These are phyloP conservation scores for Staurois parvus DNA, from an alignment of 2,797 vertebrate genomes.

Conservation along the genomic window DNA sequence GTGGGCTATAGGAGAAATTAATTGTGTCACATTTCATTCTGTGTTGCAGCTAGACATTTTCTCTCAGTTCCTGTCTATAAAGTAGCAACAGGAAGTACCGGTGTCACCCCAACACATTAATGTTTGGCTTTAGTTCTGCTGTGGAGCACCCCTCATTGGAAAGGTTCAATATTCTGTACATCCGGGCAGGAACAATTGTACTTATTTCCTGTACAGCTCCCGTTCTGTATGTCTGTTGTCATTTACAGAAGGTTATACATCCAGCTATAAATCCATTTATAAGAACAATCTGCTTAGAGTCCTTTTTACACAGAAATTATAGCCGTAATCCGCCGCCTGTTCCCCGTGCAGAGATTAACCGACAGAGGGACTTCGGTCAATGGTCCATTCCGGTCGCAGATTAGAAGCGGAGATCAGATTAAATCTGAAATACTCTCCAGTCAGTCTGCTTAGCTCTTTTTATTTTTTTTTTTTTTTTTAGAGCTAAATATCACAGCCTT, in stretches of 20 bases:
- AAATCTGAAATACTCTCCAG: neutral
- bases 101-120: too few relatives aligned
- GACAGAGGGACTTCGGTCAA: constrained; percentile 15
- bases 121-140: too few relatives aligned
- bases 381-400: constrained; percentile 23
- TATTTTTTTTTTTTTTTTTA: neutral
- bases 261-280: constrained; percentile 30
- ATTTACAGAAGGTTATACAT: neutral
- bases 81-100: too few relatives aligned
- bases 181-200: too few relatives aligned
- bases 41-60: too few relatives aligned
- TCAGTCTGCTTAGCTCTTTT: neutral
- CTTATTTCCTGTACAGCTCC: neutral
- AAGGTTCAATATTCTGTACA: too few relatives aligned
- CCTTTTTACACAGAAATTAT: constrained; percentile 47
- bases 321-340: constrained; percentile 36
- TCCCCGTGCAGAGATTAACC: constrained; percentile 38
- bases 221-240: neutral
- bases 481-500: neutral
- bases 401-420: constrained; percentile 35
- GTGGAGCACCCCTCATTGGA: too few relatives aligned
- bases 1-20: too few relatives aligned
- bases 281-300: constrained; percentile 49
- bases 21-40: too few relatives aligned
- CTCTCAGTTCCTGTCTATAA: too few relatives aligned